Base-by-base conservation (phyloP, 1,140 invertebrate genomes). In the Eriocheir sinensis region DNA sequence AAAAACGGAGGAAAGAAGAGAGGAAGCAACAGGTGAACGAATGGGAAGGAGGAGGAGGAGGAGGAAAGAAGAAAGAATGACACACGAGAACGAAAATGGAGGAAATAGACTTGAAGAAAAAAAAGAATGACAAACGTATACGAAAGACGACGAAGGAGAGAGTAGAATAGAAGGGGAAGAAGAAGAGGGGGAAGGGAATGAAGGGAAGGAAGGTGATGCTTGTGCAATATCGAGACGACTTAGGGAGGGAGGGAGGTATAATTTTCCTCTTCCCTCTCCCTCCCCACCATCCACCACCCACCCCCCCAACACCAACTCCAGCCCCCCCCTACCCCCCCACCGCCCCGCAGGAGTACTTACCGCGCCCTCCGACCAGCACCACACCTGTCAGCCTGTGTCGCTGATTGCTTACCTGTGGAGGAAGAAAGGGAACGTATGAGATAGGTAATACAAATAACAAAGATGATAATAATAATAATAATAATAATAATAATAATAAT, bases 401-500 rank as follows among this genome's bases (percentile, higher is more conserved):
- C 60, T 0, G 17, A 21, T 72, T 72, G 21, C 60, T 72, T 72
- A 72, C 60, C 60, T 72, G 60, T 9, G 2, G 44, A 12, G 86
- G 34, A 40, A 48, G 86, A 48, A 38, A 41, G 6, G 15, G 86
- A 48, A 30, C 6, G 0, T 4, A 21, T 41, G 41, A 32, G 86
- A 36, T 17, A 48, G 40, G 40, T 34, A 72, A 2, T 34, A 88
- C 6, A 4, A 88, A 88, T 34, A 30, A 38, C 40, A 40, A 9
- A 2, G 40, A 88, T 88, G 40, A 88, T 38, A 88, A 1, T 38
- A 34, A 3, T 34, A 86, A 34, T 86, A 3, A 86, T 86, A 86
- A 86, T 72, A 72, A 72, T 72, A 72, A 72, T 72, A 72, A 72
- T 72, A 72, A 72, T 72, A 72, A 72, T 72, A 72, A 72, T 72